Evolutionary conservation across 1,140 invertebrate species (phyloP).

Genomic region (Drosophila guanche): DNA sequence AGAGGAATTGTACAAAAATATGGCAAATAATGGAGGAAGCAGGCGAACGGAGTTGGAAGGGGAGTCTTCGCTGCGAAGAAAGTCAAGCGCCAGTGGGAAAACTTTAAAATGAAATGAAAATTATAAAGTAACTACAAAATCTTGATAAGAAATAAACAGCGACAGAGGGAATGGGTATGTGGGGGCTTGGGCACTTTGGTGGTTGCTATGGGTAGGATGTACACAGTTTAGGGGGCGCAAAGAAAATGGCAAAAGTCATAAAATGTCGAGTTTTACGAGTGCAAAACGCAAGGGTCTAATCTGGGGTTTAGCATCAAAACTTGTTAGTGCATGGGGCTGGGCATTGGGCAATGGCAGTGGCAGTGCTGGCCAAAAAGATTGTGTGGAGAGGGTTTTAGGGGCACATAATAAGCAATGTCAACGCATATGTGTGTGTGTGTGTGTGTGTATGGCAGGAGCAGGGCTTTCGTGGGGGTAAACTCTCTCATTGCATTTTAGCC

Average conservation of each 20-base stretch:
- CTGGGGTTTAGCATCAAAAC: conserved; percentile 79
- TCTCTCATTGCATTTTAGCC: conserved; percentile 51
- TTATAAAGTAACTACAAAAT: conserved; percentile 82
- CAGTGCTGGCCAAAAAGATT: background rate
- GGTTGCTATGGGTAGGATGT: no score
- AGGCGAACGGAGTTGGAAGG: background rate
- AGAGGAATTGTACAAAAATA: conserved; percentile 52
- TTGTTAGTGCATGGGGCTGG: conserved; percentile 55
- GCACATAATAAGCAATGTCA: conserved; percentile 76
- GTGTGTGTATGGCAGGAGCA: conserved; percentile 11
- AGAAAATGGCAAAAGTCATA: conserved; percentile 81
- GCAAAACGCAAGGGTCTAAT: conserved; percentile 81
- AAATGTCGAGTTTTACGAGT: conserved; percentile 81
- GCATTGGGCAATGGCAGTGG: conserved; percentile 1
- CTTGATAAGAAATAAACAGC: conserved; percentile 68
- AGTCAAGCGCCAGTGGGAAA: conserved; percentile 37
- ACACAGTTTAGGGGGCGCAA: conserved; percentile 15
- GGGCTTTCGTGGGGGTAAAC: conserved; percentile 14
- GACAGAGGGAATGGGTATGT: background rate
- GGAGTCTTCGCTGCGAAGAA: conserved; percentile 1
- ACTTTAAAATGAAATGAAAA: conserved; percentile 77
- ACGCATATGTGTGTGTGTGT: conserved; percentile 58
- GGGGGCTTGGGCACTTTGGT: no score
- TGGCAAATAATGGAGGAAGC: conserved; percentile 53
- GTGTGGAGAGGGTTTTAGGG: conserved; percentile 15